Base-by-base conservation (phyloP, 1,140 invertebrate species). In the Vollenhovia emeryi region DNA sequence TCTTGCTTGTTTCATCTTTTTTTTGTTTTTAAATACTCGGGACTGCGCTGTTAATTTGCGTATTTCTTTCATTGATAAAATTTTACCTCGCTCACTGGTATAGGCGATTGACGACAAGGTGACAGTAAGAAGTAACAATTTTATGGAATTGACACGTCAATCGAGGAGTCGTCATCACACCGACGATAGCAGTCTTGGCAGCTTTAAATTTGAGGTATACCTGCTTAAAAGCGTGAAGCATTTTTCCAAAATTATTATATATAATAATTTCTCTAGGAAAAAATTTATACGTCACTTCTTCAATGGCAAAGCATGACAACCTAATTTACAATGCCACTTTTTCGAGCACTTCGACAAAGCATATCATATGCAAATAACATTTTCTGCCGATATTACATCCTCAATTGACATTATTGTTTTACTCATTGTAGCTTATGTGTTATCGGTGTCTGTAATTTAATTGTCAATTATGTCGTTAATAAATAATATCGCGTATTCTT, bases 161-260 rank as follows among this genome's bases (percentile, higher is more conserved):
- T 93, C 94, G 30, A 95, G 96, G 85, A 96, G 94, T 78, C 95
- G 96, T 74, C 96, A 96, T 88, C 96, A 96, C 89, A 97, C 96
- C 3, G 97, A 97, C 93, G 97, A 97, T 89, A 97, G 96, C 76
- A 97, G 96, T 78, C 94, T 97, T 85, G 96, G 96, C 91, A 97
- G 96, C 93, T 96, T 96, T 90, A 97, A 97, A 93, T 96, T 96
- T 92, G 96, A 97, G 96, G 96, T 96, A 95, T 85, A 89, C 76
- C 76, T 50, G 57, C 48, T 1, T 43, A 66, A 66, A 74, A 87
- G 13, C 11, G 1, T 60, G 11, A 76, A 76, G 30, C 40, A 1
- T 62, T 43, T 5, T 30, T 4, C 3, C 60, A 11, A 76, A 76
- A 76, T 30, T 30, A 21, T 45, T n/a, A 0, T 18, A 2, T 0